Percentiles rank a stretch among this genome's conserved stretches.
phyloP scores from a whole-genome alignment of 2,888 invertebrate species.

The Drosophila koepferae region DNA sequence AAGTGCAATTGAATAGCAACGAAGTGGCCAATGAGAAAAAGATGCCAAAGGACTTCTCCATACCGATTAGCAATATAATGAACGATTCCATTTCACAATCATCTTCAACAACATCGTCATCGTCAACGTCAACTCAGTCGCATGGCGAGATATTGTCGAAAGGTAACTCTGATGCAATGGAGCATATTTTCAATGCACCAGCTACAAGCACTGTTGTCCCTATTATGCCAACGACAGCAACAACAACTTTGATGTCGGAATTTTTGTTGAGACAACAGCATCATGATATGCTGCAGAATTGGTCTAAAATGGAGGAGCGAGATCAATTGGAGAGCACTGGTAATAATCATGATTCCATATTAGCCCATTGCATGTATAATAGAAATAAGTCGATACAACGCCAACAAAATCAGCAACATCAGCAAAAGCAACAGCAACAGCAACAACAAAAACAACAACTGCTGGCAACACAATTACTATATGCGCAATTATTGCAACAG shows the following conservation, averaged over 20 bases:
- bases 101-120: conserved; percentile 17
- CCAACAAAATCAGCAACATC: not conserved
- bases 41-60: conserved; percentile 3
- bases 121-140: conserved; percentile 12
- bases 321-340: conserved; percentile 18
- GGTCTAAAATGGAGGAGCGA: conserved; percentile 48
- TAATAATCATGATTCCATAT: conserved; percentile 24
- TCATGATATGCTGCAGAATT: conserved; percentile 57
- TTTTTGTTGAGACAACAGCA: conserved; percentile 69
- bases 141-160: conserved; percentile 6
- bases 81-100: conserved; percentile 22
- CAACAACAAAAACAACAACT: conserved; percentile 58
- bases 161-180: conserved; percentile 28
- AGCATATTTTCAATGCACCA: conserved; percentile 46
- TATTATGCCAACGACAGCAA: conserved; percentile 9
- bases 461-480: conserved; percentile 77
- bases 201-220: conserved; percentile 18
- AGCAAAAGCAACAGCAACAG: conserved; percentile 13
- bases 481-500: conserved; percentile 66
- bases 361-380: conserved; percentile 40
- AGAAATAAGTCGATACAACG: conserved; percentile 33
- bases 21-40: not conserved
- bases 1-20: conserved; percentile 1
- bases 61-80: conserved; percentile 4
- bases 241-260: conserved; percentile 54